Evolutionary conservation across 2,113 vertebrate species (phyloP).

Genomic region (Anser cygnoides): DNA sequence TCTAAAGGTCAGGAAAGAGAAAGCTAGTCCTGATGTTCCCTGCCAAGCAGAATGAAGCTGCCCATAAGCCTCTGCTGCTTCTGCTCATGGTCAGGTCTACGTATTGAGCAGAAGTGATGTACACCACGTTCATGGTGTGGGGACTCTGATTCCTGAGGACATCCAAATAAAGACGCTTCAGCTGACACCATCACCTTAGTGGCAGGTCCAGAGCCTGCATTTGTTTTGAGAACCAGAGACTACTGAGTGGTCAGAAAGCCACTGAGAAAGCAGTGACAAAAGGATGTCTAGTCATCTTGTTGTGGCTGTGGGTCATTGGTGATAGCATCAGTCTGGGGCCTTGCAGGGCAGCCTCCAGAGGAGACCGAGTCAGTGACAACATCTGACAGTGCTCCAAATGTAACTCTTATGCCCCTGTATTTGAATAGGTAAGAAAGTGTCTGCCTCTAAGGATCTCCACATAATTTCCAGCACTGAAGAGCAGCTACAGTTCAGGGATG

Average conservation of each 20-base stretch:
- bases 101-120: not conserved
- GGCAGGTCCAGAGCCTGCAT: not conserved
- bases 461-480: not conserved
- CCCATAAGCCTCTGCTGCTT: not conserved
- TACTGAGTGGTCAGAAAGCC: not conserved
- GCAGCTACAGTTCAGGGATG: not conserved
- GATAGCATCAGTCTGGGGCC: not conserved
- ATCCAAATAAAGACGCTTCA: not conserved
- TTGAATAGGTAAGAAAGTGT: not conserved
- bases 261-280: not conserved
- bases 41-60: not conserved
- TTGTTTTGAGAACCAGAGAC: not conserved
- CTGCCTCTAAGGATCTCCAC: not conserved
- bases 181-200: not conserved
- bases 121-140: rapidly evolving
- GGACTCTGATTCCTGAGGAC: not conserved
- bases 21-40: not conserved
- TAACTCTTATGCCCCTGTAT: not conserved
- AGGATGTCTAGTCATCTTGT: not conserved
- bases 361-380: not conserved
- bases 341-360: not conserved
- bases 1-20: not conserved
- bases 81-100: not conserved
- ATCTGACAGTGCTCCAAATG: not conserved
- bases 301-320: not conserved